Evolutionary conservation across 2,797 vertebrate genomes (phyloP).

Genomic region (Eremophila alpestris): DNA sequence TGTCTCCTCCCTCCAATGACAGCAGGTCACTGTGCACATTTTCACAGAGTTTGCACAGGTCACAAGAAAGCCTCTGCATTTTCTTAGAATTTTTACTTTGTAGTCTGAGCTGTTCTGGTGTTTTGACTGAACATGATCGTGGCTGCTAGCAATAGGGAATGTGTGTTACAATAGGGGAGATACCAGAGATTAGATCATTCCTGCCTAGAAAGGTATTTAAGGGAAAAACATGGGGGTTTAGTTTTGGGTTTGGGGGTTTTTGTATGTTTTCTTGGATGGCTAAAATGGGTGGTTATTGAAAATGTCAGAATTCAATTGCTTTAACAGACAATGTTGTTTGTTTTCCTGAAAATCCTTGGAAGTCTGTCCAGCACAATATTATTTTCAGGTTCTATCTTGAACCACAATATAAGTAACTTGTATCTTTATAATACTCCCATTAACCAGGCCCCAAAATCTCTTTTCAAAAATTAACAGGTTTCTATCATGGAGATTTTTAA

Average conservation of each 20-base stretch:
- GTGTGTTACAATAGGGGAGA: not conserved
- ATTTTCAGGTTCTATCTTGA: conserved; percentile 12
- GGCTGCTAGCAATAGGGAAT: conserved; percentile 32
- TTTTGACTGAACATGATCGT: not conserved
- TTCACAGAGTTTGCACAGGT: not conserved
- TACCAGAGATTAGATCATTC: conserved; percentile 21
- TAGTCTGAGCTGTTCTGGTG: not conserved
- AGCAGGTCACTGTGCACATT: not conserved
- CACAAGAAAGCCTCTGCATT: not conserved
- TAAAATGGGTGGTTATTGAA: not conserved
- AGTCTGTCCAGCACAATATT: not conserved
- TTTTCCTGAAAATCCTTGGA: conserved; percentile 9
- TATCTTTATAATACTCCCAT: not conserved
- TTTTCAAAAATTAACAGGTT: not conserved
- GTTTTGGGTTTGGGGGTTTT: not conserved
- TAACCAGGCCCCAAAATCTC: not conserved
- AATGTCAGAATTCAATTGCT: not conserved
- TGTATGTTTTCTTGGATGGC: not conserved
- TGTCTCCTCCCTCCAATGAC: not conserved
- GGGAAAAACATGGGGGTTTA: not conserved
- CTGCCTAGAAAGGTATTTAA: conserved; percentile 40
- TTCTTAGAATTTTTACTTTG: not conserved
- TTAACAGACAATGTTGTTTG: not conserved
- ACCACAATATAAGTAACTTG: not conserved
- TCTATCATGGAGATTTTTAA: not conserved